Conservation (phyloP, 2,113 vertebrate species). For the human (Homo sapiens) region DNA sequence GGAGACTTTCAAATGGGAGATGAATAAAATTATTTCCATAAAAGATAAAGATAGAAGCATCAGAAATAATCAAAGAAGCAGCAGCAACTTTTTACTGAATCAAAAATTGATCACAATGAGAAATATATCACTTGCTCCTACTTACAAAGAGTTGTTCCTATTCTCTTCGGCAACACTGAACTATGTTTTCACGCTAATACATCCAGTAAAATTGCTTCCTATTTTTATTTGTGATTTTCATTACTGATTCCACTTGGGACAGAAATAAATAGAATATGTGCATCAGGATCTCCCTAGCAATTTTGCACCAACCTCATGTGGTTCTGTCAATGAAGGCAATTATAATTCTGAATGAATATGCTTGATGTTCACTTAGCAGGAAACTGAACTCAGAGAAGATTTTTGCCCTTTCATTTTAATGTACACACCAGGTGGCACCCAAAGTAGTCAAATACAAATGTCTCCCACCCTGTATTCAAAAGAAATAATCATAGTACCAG, state of each 20-base stretch:
- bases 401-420: background rate
- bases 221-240: background rate
- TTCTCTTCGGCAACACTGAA: background rate
- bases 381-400: background rate
- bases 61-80: background rate
- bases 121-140: background rate
- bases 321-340: background rate
- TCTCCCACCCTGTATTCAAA: background rate
- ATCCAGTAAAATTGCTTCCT: background rate
- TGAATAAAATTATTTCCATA: background rate
- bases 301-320: background rate
- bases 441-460: background rate
- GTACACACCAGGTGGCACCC: background rate
- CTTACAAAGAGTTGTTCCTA: background rate
- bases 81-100: background rate
- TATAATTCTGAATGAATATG: background rate
- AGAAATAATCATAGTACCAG: background rate
- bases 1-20: background rate
- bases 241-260: background rate
- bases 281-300: background rate
- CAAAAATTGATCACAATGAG: background rate
- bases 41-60: background rate
- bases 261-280: background rate
- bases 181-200: background rate
- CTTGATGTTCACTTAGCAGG: background rate